Evolutionary conservation across 1,140 invertebrate genomes (phyloP).

Genomic region (Pseudomyrmex dendroicus): DNA sequence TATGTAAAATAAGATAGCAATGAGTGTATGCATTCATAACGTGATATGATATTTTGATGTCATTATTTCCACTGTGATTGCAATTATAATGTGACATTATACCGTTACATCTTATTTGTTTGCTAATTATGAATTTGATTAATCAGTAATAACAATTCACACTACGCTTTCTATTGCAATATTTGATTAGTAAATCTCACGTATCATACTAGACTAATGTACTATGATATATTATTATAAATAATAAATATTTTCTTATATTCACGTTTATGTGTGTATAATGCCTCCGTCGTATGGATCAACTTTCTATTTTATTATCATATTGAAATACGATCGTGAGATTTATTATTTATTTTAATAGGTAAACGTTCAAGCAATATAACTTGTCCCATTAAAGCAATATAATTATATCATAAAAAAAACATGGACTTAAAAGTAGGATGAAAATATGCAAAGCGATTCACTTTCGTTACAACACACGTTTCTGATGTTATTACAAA

Average conservation of each 20-base stretch:
- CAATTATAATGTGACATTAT: constrained; percentile 1
- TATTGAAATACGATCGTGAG: constrained; percentile 32
- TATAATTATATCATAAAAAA: constrained; percentile 26
- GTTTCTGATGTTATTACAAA: constrained; percentile 13
- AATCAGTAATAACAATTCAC: constrained; percentile 40
- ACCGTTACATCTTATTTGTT: constrained; percentile 9
- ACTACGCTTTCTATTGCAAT: no score
- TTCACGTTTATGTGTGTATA: neutral
- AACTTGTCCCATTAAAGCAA: constrained; percentile 21
- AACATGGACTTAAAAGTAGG: constrained; percentile 3
- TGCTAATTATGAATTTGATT: constrained; percentile 10
- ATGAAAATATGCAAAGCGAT: constrained; percentile 9
- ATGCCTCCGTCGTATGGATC: constrained; percentile 4
- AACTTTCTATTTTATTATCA: constrained; percentile 45
- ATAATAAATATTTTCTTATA: neutral
- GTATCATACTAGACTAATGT: no score
- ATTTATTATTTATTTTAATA: constrained; percentile 52
- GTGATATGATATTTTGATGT: neutral
- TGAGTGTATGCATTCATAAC: neutral
- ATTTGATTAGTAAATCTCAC: no score
- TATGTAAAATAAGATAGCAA: neutral
- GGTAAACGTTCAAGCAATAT: neutral
- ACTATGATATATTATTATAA: neutral
- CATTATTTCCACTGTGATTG: no score
- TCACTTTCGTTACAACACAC: neutral